phyloP scores from a whole-genome alignment of 2,113 vertebrate genomes.

The Sula dactylatra region DNA sequence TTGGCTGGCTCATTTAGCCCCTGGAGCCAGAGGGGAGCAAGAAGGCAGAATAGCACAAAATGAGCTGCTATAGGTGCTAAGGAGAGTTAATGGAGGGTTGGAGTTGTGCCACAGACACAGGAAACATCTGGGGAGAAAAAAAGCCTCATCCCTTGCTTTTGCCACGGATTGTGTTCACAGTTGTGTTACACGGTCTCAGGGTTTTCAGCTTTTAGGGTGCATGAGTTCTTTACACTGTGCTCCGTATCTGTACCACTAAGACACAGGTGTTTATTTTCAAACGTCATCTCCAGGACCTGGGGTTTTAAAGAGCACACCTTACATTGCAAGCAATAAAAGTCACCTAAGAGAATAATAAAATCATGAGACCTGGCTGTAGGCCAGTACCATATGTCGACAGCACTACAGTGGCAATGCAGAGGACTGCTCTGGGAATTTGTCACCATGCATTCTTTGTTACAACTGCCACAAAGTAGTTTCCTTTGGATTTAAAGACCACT shows the following conservation, averaged over 20 bases:
- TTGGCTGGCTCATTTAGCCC: not conserved
- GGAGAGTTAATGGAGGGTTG: not conserved
- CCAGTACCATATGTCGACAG: not conserved
- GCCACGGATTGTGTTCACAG: not conserved
- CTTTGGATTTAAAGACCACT: not conserved
- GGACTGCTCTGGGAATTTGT: not conserved
- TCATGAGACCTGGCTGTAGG: not conserved
- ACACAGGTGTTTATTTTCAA: not conserved
- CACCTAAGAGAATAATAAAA: not conserved
- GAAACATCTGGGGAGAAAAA: not conserved
- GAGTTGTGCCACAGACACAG: not conserved
- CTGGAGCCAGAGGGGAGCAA: not conserved
- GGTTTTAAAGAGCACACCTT: not conserved
- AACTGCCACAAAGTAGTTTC: not conserved
- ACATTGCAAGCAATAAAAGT: not conserved
- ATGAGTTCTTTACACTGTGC: not conserved
- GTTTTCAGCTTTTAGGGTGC: not conserved
- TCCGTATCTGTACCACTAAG: not conserved
- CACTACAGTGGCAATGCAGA: not conserved
- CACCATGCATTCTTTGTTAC: not conserved
- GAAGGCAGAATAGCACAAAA: not conserved
- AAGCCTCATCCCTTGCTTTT: not conserved
- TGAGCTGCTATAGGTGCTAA: not conserved
- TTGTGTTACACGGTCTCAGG: accelerated
- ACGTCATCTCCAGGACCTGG: not conserved